Conservation (phyloP, 1,140 invertebrate species). For the Calliphora vicina region DNA sequence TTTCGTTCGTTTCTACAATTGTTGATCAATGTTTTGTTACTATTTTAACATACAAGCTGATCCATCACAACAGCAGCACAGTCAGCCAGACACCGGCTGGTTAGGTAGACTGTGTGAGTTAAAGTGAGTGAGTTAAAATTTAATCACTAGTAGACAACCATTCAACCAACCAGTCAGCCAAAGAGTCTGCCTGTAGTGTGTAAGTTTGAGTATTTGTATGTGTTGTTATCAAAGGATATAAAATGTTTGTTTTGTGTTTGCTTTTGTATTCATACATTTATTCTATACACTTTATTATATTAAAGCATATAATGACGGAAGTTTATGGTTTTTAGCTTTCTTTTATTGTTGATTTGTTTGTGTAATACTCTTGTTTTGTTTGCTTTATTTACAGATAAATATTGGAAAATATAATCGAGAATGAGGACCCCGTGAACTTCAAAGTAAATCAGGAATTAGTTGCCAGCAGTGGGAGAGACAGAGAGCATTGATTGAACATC, state of each 20-base stretch:
- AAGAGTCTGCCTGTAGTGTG: not conserved
- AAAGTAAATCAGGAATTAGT: no score
- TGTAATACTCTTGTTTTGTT: not conserved
- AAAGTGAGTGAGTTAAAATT: not conserved
- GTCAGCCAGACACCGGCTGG: no score
- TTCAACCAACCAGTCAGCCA: not conserved
- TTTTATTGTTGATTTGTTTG: not conserved
- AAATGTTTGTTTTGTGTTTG: not conserved
- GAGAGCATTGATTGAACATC: no score
- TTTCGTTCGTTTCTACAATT: not conserved
- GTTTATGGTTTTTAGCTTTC: not conserved
- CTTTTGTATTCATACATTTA: not conserved
- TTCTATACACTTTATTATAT: not conserved
- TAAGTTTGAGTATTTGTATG: not conserved
- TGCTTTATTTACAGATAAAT: no score
- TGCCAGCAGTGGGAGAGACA: no score
- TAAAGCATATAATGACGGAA: not conserved
- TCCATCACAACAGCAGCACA: not conserved
- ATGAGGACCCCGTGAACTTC: no score
- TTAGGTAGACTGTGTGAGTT: no score
- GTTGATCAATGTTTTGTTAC: conserved; percentile 26
- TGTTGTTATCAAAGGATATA: not conserved
- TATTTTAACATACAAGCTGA: not conserved
- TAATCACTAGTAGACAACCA: not conserved
- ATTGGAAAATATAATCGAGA: no score